Percentiles rank a stretch among this genome's conserved stretches.
Evolutionary conservation across 2,888 invertebrate genomes (phyloP).

Genomic region (Heteromyza rotundicornis): DNA sequence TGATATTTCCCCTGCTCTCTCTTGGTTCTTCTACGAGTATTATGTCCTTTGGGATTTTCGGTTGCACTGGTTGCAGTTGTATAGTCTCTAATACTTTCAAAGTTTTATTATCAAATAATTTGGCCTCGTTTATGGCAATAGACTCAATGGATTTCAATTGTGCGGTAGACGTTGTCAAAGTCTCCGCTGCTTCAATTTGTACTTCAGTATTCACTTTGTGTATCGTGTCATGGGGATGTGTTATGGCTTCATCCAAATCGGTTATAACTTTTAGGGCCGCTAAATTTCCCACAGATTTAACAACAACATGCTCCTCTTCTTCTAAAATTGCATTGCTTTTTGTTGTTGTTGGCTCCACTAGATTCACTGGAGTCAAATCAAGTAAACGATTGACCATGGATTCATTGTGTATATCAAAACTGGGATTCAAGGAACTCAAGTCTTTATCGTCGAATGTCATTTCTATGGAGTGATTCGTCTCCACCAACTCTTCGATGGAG

Average conservation of each 20-base stretch:
- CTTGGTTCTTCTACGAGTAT: slow-evolving; percentile 15
- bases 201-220: slow-evolving; percentile 15
- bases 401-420: slow-evolving; percentile 42
- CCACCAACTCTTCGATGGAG: slow-evolving; percentile 57
- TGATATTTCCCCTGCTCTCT: not conserved
- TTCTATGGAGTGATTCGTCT: slow-evolving; percentile 56
- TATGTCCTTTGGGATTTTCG: too few species aligned
- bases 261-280: slow-evolving; percentile 32
- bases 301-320: not conserved
- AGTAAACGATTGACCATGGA: slow-evolving; percentile 39
- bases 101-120: slow-evolving; percentile 36
- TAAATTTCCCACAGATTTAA: not conserved
- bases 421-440: slow-evolving; percentile 39
- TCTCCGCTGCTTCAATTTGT: slow-evolving; percentile 15
- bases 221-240: not conserved
- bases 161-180: too few species aligned
- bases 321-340: not conserved
- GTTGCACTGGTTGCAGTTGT: slow-evolving; percentile 35
- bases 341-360: not conserved
- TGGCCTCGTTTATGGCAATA: too few species aligned
- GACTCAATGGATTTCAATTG: too few species aligned
- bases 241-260: slow-evolving; percentile 40
- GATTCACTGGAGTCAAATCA: slow-evolving; percentile 26
- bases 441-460: slow-evolving; percentile 50
- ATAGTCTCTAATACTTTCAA: slow-evolving; percentile 29